A percentile compares a stretch with the other conserved stretches of the same genome.
Conservation (phyloP, 2,797 vertebrate species). For the Acropternis orthonyx region DNA sequence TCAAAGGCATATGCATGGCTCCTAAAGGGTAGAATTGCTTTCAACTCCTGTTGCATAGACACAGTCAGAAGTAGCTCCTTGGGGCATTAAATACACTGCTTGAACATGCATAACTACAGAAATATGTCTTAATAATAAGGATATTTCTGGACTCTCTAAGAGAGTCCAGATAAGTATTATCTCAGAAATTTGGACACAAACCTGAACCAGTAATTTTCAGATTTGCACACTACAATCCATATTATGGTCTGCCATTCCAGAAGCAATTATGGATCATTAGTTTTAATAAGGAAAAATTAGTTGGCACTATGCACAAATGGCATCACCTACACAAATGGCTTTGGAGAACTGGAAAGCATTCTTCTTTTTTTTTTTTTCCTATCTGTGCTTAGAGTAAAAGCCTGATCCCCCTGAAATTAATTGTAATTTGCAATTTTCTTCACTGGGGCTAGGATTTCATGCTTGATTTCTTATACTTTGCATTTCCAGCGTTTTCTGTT, state of each 20-base stretch:
- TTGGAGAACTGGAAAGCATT: background rate
- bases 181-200: background rate
- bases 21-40: background rate
- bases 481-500: background rate
- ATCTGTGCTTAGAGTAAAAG: background rate
- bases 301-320: background rate
- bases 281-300: constrained; percentile 27
- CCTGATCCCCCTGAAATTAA: background rate
- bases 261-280: constrained; percentile 2
- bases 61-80: background rate
- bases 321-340: background rate
- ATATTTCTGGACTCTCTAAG: background rate
- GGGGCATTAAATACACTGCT: background rate
- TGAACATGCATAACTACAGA: background rate
- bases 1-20: background rate
- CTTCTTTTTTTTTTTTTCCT: background rate
- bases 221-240: background rate
- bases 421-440: background rate
- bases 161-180: background rate
- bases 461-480: background rate
- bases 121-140: background rate
- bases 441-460: background rate
- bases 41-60: background rate
- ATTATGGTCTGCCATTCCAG: background rate
- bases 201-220: background rate